phyloP scores from a whole-genome alignment of 2,888 invertebrate species.

The Blera fallax region DNA sequence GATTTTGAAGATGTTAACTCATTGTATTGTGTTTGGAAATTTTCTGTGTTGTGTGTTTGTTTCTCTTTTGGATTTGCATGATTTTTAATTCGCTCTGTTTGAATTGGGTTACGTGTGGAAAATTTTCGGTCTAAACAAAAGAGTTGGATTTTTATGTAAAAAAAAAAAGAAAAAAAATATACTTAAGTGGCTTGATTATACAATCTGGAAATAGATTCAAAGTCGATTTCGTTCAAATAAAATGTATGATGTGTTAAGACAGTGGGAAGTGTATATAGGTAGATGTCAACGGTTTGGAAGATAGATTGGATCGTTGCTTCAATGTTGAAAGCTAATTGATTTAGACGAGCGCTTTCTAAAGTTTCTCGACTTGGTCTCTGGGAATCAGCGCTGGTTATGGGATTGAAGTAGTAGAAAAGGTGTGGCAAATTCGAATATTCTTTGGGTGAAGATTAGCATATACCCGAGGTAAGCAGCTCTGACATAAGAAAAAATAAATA shows the following conservation, averaged over 20 bases:
- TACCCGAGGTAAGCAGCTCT: too few relatives aligned
- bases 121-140: constrained; percentile 43
- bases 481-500: too few relatives aligned
- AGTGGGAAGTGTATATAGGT: not conserved
- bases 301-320: not conserved
- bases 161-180: too few relatives aligned
- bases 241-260: not conserved
- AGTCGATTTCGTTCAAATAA: not conserved
- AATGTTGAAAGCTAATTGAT: not conserved
- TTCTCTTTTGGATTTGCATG: constrained; percentile 51
- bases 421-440: too few relatives aligned
- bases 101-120: constrained; percentile 66
- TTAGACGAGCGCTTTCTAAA: not conserved
- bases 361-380: not conserved
- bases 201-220: constrained; percentile 14
- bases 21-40: constrained; percentile 65
- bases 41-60: constrained; percentile 42
- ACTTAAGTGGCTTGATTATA: constrained; percentile 8
- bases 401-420: too few relatives aligned
- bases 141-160: not conserved
- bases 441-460: too few relatives aligned
- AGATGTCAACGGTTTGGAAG: not conserved
- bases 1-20: constrained; percentile 66
- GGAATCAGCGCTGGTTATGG: not conserved
- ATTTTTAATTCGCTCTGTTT: constrained; percentile 69